Conservation (phyloP, 2,113 vertebrate species). For the Kobus ellipsiprymnus region DNA sequence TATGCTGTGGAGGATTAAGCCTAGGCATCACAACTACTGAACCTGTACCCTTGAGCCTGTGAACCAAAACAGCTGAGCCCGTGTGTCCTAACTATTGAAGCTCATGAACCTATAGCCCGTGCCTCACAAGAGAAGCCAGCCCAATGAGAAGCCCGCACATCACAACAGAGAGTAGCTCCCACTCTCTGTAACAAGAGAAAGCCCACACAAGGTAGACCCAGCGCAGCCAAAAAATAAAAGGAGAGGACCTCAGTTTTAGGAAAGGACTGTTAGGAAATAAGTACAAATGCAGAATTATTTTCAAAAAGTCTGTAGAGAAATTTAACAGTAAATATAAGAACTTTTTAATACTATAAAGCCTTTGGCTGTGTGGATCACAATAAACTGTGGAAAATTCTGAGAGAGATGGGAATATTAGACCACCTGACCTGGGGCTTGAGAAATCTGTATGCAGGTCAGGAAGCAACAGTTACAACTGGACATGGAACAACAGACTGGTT, state of each 20-base stretch:
- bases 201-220: neutral
- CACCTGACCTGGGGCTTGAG: too few species aligned
- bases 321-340: neutral
- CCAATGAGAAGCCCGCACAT: neutral
- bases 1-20: neutral
- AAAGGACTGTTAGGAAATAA: neutral
- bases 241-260: neutral
- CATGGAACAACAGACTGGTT: too few species aligned
- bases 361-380: neutral
- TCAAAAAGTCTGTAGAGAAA: neutral
- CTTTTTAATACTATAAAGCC: neutral
- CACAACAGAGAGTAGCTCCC: neutral
- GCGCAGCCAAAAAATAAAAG: neutral
- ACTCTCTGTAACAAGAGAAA: neutral
- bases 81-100: neutral
- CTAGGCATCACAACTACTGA: neutral
- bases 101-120: accelerated
- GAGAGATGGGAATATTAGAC: neutral
- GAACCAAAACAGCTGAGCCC: neutral
- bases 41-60: neutral
- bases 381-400: neutral
- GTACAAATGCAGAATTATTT: neutral
- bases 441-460: too few species aligned
- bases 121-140: neutral
- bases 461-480: too few species aligned